These are phyloP conservation scores for Drosophila incognita DNA, from an alignment of 2,888 invertebrate species.

Conservation along the genomic window DNA sequence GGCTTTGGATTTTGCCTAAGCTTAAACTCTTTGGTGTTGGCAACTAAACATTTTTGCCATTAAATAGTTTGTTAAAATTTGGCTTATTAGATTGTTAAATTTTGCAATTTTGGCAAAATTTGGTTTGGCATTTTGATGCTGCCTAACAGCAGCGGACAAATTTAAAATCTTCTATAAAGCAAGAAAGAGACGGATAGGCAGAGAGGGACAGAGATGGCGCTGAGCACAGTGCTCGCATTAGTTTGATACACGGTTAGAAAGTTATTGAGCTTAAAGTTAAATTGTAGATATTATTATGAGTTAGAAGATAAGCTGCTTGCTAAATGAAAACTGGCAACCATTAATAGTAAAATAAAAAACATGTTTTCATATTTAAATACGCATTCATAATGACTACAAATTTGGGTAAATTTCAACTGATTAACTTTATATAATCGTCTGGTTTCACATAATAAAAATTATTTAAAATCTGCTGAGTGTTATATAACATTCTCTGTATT, in stretches of 20 bases:
- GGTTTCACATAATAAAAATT: not conserved
- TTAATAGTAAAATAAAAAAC: not conserved
- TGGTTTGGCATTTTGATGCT: constrained; percentile 62
- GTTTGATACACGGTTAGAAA: constrained; percentile 4
- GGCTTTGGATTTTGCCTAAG: constrained; percentile 27
- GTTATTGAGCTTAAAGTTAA: constrained; percentile 4
- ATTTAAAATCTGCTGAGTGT: not conserved
- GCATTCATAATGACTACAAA: not conserved
- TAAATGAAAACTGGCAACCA: not conserved
- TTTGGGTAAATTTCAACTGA: not conserved
- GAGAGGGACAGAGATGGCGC: not conserved
- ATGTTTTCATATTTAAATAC: not conserved
- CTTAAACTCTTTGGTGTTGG: constrained; percentile 31
- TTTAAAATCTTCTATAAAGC: not conserved
- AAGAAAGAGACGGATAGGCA: not conserved
- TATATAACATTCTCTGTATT: not conserved
- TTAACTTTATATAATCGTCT: not conserved
- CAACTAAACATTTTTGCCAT: constrained; percentile 71
- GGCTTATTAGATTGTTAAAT: constrained; percentile 79
- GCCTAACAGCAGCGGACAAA: constrained; percentile 11
- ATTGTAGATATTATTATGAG: not conserved
- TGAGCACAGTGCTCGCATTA: constrained; percentile 28
- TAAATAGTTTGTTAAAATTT: constrained; percentile 81
- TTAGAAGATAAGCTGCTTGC: not conserved
- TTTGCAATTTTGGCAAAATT: constrained; percentile 78